Evolutionary conservation across 2,113 vertebrate genomes (phyloP).

Genomic region (Vombatus ursinus): DNA sequence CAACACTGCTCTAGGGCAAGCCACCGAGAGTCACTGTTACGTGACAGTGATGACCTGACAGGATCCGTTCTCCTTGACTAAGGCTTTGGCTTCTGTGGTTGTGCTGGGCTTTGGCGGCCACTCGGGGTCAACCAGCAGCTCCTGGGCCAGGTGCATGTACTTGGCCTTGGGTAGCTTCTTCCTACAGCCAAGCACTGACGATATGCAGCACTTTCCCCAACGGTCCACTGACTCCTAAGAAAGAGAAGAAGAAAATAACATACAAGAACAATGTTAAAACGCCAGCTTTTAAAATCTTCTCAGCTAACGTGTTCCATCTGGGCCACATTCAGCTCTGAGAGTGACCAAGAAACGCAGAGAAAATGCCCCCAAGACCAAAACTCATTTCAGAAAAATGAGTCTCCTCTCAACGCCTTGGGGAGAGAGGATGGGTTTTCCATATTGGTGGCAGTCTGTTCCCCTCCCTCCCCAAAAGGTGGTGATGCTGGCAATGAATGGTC

Average conservation of each 20-base stretch:
- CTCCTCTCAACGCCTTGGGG: conserved; percentile 66
- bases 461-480: not conserved
- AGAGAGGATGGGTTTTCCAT: not conserved
- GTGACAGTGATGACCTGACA: conserved; percentile 89
- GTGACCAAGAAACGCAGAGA: not conserved
- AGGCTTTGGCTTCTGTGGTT: conserved; percentile 93
- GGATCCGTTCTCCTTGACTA: conserved; percentile 86
- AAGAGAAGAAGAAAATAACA: conserved; percentile 39
- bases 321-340: not conserved
- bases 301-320: not conserved
- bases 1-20: conserved; percentile 47
- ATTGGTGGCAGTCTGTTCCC: too few relatives aligned
- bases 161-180: conserved; percentile 92
- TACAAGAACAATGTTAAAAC: not conserved
- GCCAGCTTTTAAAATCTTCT: too few relatives aligned
- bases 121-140: conserved; percentile 94
- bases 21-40: conserved; percentile 82
- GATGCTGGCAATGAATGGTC: not conserved
- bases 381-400: conserved; percentile 26
- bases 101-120: conserved; percentile 98
- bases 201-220: conserved; percentile 82
- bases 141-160: conserved; percentile 97
- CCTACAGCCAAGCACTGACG: conserved; percentile 84
- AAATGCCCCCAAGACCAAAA: conserved; percentile 38
- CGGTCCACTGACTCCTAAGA: conserved; percentile 86